phyloP scores from a whole-genome alignment of 2,113 vertebrate species.

The Neotragus pygmaeus region DNA sequence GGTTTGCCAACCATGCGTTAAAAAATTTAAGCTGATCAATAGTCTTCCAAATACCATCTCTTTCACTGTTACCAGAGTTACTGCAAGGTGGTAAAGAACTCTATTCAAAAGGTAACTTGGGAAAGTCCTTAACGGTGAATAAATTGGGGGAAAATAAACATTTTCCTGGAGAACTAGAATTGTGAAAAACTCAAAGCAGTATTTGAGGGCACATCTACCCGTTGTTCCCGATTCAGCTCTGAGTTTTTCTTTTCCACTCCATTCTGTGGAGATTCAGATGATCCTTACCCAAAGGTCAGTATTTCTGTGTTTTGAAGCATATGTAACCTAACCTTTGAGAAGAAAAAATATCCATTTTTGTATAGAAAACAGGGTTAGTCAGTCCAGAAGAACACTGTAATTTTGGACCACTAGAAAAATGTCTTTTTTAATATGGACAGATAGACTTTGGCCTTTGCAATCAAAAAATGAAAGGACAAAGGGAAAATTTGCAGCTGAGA shows the following conservation, averaged over 20 bases:
- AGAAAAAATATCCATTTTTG: background rate
- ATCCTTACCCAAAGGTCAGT: background rate
- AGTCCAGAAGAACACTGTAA: background rate
- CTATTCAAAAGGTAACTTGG: background rate
- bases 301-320: background rate
- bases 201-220: background rate
- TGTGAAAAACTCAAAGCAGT: background rate
- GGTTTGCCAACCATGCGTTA: background rate
- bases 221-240: background rate
- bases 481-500: background rate
- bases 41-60: background rate
- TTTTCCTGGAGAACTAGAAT: slow-evolving; percentile 51
- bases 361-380: slow-evolving; percentile 26
- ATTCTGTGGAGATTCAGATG: slow-evolving; percentile 26
- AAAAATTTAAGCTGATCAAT: background rate
- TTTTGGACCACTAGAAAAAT: slow-evolving; percentile 47
- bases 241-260: slow-evolving; percentile 11
- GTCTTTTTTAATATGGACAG: slow-evolving; percentile 36
- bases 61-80: background rate
- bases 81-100: background rate
- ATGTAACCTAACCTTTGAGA: background rate
- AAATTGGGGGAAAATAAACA: background rate
- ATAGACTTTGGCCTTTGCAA: slow-evolving; percentile 36
- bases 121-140: background rate
- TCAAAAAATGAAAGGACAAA: background rate